Evolutionary conservation across 1,140 invertebrate genomes (phyloP).

Genomic region (Eriocheir sinensis): DNA sequence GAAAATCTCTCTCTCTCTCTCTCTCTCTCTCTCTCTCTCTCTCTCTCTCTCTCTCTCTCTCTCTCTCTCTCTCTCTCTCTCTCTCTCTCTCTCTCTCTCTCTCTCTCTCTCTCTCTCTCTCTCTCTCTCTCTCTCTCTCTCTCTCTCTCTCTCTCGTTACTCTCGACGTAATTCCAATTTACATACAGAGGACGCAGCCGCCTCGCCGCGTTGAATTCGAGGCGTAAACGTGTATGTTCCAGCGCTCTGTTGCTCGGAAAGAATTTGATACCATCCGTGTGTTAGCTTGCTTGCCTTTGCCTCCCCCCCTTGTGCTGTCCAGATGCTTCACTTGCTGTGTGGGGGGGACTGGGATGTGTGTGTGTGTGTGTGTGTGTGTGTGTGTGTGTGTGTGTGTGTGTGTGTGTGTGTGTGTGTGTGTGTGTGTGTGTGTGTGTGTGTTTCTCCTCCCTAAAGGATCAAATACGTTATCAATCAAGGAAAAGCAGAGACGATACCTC

Average conservation of each 20-base stretch:
- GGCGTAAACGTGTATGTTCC: background rate
- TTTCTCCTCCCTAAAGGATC: no score
- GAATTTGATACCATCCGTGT: background rate
- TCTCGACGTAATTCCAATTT: background rate
- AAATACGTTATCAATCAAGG: no score
- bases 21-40: constrained; percentile 2
- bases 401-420: no score
- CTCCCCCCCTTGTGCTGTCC: no score
- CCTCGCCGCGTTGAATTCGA: background rate
- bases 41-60: constrained; percentile 4
- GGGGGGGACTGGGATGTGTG: background rate
- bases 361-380: no score
- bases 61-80: constrained; percentile 2
- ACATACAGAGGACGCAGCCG: background rate
- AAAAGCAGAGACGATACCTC: no score
- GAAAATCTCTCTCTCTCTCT: constrained; percentile 5
- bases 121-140: background rate
- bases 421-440: background rate
- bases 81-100: constrained; percentile 2
- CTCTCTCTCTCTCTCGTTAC: background rate
- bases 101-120: background rate
- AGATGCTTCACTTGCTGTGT: background rate
- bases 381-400: no score
- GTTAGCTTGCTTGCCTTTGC: background rate
- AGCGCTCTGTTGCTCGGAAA: background rate